phyloP scores from a whole-genome alignment of 2,888 invertebrate species.

The Helleia helle region DNA sequence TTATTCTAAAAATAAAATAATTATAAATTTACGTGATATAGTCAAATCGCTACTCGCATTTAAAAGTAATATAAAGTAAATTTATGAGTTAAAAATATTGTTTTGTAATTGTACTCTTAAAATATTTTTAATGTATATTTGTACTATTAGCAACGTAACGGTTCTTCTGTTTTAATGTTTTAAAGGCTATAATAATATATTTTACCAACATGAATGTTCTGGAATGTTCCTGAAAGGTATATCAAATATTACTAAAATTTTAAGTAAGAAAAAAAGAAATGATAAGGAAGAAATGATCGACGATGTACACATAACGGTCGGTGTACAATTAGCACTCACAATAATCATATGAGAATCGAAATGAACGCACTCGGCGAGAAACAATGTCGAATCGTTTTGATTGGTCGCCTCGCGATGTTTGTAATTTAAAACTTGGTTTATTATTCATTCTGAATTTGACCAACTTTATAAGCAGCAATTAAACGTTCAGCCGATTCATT shows the following conservation, averaged over 20 bases:
- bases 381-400: conserved; percentile 4
- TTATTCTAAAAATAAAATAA: too few relatives aligned
- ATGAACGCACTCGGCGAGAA: background rate
- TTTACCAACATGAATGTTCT: too few relatives aligned
- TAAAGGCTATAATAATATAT: too few relatives aligned
- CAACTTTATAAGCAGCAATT: conserved; percentile 28
- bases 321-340: background rate
- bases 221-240: background rate
- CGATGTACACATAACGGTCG: conserved; percentile 3
- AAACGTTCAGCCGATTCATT: conserved; percentile 28
- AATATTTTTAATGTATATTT: too few relatives aligned
- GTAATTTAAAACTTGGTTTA: conserved; percentile 17
- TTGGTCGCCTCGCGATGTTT: conserved; percentile 5
- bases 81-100: too few relatives aligned
- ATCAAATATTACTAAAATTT: too few relatives aligned
- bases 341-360: conserved; percentile 7
- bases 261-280: conserved; percentile 2
- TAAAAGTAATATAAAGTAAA: too few relatives aligned
- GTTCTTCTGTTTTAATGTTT: too few relatives aligned
- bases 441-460: conserved; percentile 21
- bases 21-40: too few relatives aligned
- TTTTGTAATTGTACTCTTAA: too few relatives aligned
- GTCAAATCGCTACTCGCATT: too few relatives aligned
- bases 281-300: background rate
- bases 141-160: too few relatives aligned